Conservation (phyloP, 2,888 invertebrate genomes). For the Melinaea menophilus region DNA sequence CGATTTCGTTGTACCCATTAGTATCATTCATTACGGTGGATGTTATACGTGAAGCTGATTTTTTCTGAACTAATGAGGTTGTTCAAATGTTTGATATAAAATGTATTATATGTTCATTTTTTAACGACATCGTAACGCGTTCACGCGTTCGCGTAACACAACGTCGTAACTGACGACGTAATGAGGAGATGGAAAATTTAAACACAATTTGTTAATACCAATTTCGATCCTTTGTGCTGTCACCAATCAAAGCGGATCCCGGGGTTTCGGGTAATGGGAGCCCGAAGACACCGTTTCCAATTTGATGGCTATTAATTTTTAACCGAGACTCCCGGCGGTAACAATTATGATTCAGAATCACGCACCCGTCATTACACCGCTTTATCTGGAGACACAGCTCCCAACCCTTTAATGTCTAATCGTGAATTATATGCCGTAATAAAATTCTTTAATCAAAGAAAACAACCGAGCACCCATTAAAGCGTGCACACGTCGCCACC, state of each 20-base stretch:
- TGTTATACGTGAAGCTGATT: slow-evolving; percentile 3
- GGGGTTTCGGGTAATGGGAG: slow-evolving; percentile 13
- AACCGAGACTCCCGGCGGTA: slow-evolving; percentile 43
- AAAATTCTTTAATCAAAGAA: slow-evolving; percentile 79
- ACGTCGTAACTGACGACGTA: not conserved
- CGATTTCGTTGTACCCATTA: slow-evolving; percentile 12
- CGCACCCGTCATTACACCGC: slow-evolving; percentile 71
- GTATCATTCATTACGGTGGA: slow-evolving; percentile 2
- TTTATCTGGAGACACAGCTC: slow-evolving; percentile 68
- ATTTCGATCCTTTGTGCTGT: slow-evolving; percentile 3
- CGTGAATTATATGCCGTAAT: slow-evolving; percentile 76
- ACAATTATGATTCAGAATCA: slow-evolving; percentile 75
- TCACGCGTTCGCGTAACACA: not conserved
- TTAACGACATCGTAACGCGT: slow-evolving; percentile 1
- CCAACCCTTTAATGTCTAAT: slow-evolving; percentile 74
- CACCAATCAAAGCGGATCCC: slow-evolving; percentile 18
- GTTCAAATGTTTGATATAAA: slow-evolving; percentile 6
- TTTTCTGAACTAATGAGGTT: slow-evolving; percentile 6
- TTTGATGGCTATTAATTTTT: slow-evolving; percentile 36
- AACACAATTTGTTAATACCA: slow-evolving; percentile 4
- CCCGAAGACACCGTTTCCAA: slow-evolving; percentile 19
- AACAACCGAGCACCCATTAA: slow-evolving; percentile 74
- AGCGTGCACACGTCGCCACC: slow-evolving; percentile 73
- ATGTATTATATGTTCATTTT: not conserved
- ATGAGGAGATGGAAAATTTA: slow-evolving; percentile 2